phyloP scores from a whole-genome alignment of 2,888 invertebrate species.

The Harmothoe impar region DNA sequence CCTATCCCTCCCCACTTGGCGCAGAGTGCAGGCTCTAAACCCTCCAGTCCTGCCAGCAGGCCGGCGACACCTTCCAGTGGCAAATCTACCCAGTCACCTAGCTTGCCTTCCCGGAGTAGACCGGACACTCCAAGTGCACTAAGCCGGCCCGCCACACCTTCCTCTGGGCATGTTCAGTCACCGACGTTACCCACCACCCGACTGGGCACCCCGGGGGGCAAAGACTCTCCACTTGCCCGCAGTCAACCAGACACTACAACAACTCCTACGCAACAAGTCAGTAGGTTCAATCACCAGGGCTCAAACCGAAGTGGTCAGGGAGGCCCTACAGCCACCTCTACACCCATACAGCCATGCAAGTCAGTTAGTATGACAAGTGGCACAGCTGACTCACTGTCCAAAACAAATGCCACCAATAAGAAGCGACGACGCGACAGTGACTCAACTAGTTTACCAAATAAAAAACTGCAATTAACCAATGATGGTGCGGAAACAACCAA shows the following conservation, averaged over 20 bases:
- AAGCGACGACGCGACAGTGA: constrained; percentile 65
- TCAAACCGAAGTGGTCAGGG: background rate
- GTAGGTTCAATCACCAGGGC: constrained; percentile 28
- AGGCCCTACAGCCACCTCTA: constrained; percentile 28
- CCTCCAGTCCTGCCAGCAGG: constrained; percentile 74
- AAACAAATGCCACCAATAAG: constrained; percentile 70
- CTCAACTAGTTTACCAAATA: constrained; percentile 14
- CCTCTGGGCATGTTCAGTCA: background rate
- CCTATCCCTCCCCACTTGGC: constrained; percentile 54
- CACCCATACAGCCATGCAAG: constrained; percentile 50
- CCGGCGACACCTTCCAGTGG: constrained; percentile 68
- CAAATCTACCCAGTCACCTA: constrained; percentile 69
- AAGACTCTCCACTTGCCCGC: background rate
- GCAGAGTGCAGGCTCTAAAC: constrained; percentile 70
- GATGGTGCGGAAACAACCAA: background rate
- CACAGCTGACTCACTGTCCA: constrained; percentile 64
- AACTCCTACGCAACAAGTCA: constrained; percentile 3
- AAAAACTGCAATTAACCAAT: constrained; percentile 32
- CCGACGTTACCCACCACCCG: background rate
- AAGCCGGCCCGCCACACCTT: constrained; percentile 66
- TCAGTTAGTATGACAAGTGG: constrained; percentile 9
- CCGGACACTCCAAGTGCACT: constrained; percentile 65
- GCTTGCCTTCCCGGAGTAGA: constrained; percentile 65
- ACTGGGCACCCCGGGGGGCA: constrained; percentile 20
- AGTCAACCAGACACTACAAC: background rate